Evolutionary conservation across 2,113 vertebrate species (phyloP), one percentile per base, ranked within the genome.

Genomic region (Hemibagrus wyckioides): DNA sequence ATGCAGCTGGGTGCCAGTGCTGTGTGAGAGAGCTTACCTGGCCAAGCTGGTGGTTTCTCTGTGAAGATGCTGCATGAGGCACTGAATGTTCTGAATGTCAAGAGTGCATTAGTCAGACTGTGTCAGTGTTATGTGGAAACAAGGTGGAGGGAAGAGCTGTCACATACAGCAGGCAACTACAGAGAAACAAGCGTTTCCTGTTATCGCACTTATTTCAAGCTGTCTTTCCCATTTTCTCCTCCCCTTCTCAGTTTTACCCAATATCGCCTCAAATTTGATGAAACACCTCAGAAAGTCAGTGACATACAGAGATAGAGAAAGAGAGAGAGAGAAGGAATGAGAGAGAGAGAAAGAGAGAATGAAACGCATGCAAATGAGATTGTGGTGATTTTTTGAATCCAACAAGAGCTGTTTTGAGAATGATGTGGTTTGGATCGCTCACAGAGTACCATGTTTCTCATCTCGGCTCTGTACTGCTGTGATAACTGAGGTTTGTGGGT

Each of bases 181-280:
- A 54, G 41, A 52, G 33, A 84, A 44, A 84, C 77, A 82, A 48
- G 73, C 41, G 33, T 73, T 87, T 88, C 82, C 87, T 86, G 83
- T 71, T 84, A 6, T 73, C 17, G 41, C 44, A 8, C 6, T 14
- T 76, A 28, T 56, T 59, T 85, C 23, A 61, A 4, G 17, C 65
- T 87, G 33, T 25, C 28, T 85, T 86, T 76, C 28, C 59, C 52
- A 75, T 56, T 56, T 61, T 86, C 54, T 86, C 28, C 84, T 56
- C 84, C 36, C 56, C 28, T 76, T 84, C 69, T 52, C 11, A 67
- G 17, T 80, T 54, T 82, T 36, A 65, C 30, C 30, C 28, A 63
- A 50, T 10, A 19, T 77, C 39, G 39, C 30, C 13, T 9, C 30
- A 50, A 28, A 39, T 28, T 30, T 77, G 15, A 85, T 54, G 25